These are phyloP conservation scores for Rhadinocentrus ornatus DNA, from an alignment of 2,797 vertebrate genomes.

Conservation along the genomic window DNA sequence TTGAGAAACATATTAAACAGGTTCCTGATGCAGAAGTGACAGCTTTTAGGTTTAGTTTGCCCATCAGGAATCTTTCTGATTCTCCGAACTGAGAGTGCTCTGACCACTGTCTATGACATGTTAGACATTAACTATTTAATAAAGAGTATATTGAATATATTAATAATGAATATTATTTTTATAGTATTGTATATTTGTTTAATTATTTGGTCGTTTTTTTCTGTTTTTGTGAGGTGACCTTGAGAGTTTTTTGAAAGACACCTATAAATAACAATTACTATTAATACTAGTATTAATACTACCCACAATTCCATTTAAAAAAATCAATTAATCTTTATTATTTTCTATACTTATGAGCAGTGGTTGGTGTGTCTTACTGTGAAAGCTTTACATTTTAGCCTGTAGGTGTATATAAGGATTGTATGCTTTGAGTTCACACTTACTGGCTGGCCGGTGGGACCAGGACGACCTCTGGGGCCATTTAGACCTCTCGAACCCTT, in stretches of 20 bases:
- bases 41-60: background rate
- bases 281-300: background rate
- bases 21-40: background rate
- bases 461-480: slow-evolving; percentile 89
- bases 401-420: background rate
- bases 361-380: background rate
- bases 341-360: background rate
- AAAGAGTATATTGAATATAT: no score
- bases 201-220: no score
- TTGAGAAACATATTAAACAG: background rate
- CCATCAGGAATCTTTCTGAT: background rate
- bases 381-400: background rate
- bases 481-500: slow-evolving; percentile 90
- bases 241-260: no score
- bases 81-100: background rate
- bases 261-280: background rate
- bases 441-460: slow-evolving; percentile 89
- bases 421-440: slow-evolving; percentile 62
- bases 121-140: background rate
- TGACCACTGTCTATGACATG: background rate
- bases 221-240: no score
- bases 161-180: no score
- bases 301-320: background rate
- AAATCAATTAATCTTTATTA: background rate
- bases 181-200: no score